These are phyloP conservation scores for Caligus rogercresseyi DNA, from an alignment of 1,140 invertebrate species.

Conservation along the genomic window DNA sequence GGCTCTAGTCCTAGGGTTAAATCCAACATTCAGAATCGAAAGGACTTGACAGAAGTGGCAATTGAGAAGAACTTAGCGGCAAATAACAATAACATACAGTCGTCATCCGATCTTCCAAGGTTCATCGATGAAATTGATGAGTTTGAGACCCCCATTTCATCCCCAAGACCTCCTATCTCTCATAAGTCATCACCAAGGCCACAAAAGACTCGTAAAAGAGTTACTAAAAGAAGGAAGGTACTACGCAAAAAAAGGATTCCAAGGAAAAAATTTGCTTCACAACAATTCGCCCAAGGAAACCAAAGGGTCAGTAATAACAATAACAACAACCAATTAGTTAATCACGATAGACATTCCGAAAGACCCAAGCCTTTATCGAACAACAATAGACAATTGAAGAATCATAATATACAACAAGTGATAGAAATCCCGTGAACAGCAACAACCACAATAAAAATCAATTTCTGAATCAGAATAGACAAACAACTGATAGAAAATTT, in stretches of 20 bases:
- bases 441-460: too few relatives aligned
- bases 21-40: background rate
- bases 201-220: background rate
- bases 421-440: too few relatives aligned
- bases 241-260: background rate
- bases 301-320: too few relatives aligned
- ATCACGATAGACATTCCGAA: too few relatives aligned
- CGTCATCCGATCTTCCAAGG: background rate
- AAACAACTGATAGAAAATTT: too few relatives aligned
- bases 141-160: background rate
- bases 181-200: background rate
- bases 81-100: background rate
- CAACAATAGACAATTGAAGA: too few relatives aligned
- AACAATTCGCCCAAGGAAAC: too few relatives aligned
- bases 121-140: constrained; percentile 13
- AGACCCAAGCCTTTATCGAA: too few relatives aligned
- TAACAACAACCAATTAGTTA: too few relatives aligned
- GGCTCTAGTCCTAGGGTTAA: background rate
- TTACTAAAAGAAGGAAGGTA: background rate
- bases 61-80: background rate
- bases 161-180: background rate
- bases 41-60: background rate
- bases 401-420: too few relatives aligned
- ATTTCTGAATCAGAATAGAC: too few relatives aligned
- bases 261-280: too few relatives aligned